Base-by-base conservation (phyloP, 2,797 vertebrate species). In the Apodemus agrarius region DNA sequence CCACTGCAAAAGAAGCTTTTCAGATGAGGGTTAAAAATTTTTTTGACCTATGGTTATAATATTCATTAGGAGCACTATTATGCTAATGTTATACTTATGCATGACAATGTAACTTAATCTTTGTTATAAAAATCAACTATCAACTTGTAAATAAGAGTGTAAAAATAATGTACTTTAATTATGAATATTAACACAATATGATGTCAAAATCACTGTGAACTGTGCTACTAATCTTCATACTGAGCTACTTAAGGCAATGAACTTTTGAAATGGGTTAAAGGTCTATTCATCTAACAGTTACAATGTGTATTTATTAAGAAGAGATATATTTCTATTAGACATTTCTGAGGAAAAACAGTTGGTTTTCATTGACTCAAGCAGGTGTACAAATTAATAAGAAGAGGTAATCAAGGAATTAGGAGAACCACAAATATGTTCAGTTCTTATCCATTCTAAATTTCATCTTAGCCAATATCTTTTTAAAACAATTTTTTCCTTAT, bases 401-500 rank as follows among this genome's bases (percentile, higher is more conserved):
- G 37, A 4, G 86, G 4, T 89, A 92, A 91, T 52, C 9, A 69
- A 93, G 82, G 17, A 54, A 75, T 57, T 79, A 90, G 29, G 93
- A 97, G n/a, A 96, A 17, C 1, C 29, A 54, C 21, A 91, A 59
- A 63, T 88, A 67, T 74, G 24, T 93, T 96, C 34, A 88, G 40
- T 78, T 90, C 14, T 76, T 90, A 93, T 9, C 6, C 22, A 80
- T 79, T 79, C 29, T 65, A 61, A 91, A 88, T 34, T 67, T n/a
- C 3, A 43, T 89, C n/a, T 90, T 75, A 49, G 31, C 31, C 74
- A 93, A 90, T 52, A 52, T 52, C 11, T 46, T 46, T 46, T 46
- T 46, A 46, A 52, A 11, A 52, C 11, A 52, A n/a, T n/a, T n/a
- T 52, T 52, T 52, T 52, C 49, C 11, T 52, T 52, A 52, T 52